Percentiles rank a stretch among this genome's conserved stretches.
phyloP scores from a whole-genome alignment of 2,113 vertebrate genomes.

The Brachyhypopomus gauderio region DNA sequence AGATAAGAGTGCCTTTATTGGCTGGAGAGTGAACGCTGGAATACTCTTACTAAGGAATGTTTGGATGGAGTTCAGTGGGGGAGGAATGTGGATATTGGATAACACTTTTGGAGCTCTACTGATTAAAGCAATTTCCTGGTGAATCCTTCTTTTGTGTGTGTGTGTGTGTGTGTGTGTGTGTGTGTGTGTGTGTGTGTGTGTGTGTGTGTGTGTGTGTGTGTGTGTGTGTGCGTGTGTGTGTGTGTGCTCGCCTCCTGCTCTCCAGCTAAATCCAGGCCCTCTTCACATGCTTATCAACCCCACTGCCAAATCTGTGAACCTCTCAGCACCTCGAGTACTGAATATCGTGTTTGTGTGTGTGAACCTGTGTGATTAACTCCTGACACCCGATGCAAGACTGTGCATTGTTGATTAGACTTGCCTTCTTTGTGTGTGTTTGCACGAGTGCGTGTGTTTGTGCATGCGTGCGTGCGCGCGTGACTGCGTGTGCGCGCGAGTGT shows the following conservation, averaged over 20 bases:
- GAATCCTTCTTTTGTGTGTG: slow-evolving; percentile 30
- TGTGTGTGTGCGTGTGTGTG: too few relatives aligned
- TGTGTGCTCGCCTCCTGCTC: not conserved
- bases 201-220: too few relatives aligned
- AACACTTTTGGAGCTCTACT: slow-evolving; percentile 14
- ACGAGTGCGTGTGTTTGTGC: slow-evolving; percentile 36
- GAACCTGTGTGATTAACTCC: slow-evolving; percentile 22
- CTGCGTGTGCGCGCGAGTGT: too few relatives aligned
- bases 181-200: slow-evolving; percentile 8
- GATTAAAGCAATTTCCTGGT: slow-evolving; percentile 44
- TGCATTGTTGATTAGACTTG: slow-evolving; percentile 17
- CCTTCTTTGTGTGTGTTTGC: slow-evolving; percentile 40
- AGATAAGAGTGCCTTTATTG: not conserved
- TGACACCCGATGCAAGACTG: slow-evolving; percentile 9
- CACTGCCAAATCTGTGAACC: slow-evolving; percentile 55
- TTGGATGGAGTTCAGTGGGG: not conserved
- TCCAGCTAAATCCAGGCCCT: slow-evolving; percentile 38
- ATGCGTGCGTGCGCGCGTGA: not conserved
- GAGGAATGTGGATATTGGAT: slow-evolving; percentile 15
- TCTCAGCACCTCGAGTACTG: slow-evolving; percentile 34
- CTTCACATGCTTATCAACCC: slow-evolving; percentile 49
- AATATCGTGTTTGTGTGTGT: not conserved
- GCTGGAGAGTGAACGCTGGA: not conserved
- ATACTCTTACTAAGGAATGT: not conserved
- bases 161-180: slow-evolving; percentile 34